Percentiles rank a stretch among this genome's conserved stretches.
These are phyloP conservation scores for Dendrolimus houi DNA, from an alignment of 2,888 invertebrate species.

Conservation along the genomic window DNA sequence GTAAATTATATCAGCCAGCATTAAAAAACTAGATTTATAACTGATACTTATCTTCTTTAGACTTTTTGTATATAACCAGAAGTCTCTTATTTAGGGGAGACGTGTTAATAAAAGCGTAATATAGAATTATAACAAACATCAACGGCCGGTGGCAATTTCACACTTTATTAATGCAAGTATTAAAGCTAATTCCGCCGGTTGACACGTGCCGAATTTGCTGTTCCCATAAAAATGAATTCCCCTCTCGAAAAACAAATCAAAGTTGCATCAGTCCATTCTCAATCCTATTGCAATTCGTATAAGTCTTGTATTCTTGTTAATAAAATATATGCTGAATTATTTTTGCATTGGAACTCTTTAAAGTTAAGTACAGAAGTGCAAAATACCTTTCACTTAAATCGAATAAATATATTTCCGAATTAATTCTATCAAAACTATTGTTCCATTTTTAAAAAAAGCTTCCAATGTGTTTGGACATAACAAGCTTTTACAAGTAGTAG, in stretches of 20 bases:
- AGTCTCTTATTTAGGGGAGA: too few relatives aligned
- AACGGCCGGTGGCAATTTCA: conserved; percentile 68
- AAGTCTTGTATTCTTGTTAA: conserved; percentile 15
- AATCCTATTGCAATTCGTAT: conserved; percentile 23
- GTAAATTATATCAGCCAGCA: too few relatives aligned
- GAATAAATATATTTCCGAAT: too few relatives aligned
- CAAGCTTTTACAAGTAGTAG: too few relatives aligned
- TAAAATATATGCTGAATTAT: conserved; percentile 7
- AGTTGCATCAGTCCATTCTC: conserved; percentile 26
- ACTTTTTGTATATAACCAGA: too few relatives aligned
- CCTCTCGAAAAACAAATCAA: conserved; percentile 25
- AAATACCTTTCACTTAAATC: conserved; percentile 16
- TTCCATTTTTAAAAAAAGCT: too few relatives aligned
- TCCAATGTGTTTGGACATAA: too few relatives aligned
- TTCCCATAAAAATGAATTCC: conserved; percentile 61
- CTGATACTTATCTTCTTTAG: too few relatives aligned
- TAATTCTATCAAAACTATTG: too few relatives aligned
- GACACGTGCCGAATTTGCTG: conserved; percentile 72
- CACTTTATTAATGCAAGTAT: conserved; percentile 76
- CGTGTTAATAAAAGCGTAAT: conserved; percentile 41
- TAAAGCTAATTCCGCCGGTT: conserved; percentile 69
- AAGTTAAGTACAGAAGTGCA: conserved; percentile 24
- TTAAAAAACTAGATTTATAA: too few relatives aligned
- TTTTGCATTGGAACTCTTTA: conserved; percentile 14
- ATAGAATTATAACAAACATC: conserved; percentile 69